Base-by-base conservation (phyloP, 2,888 invertebrate species). In the Ormia ochracea region DNA sequence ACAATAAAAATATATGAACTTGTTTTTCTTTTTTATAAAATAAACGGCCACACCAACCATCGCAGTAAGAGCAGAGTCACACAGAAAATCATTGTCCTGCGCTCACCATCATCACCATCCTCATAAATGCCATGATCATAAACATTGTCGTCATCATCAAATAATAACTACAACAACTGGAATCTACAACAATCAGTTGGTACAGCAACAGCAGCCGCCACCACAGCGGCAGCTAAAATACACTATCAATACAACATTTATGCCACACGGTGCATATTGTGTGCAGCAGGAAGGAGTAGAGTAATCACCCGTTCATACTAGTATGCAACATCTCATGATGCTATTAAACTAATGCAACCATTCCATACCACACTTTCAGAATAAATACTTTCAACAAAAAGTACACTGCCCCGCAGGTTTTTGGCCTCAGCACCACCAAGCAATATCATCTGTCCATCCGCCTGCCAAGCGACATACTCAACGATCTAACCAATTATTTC, bases 111-210 rank as follows among this genome's bases (percentile, higher is more conserved):
- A 4, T 17, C 72, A 56, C 9, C 45, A 69, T 28, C 38, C 23
- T 36, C 45, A 68, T 43, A 43, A 73, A 58, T 45, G 36, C 36
- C 38, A 50, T 69, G 36, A 69, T 76, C 66, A 75, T 68, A 59
- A 68, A 61, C 33, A 59, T 38, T 61, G 69, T 48, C 63, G 17
- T 76, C 76, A 56, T 72, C 50, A 59, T 72, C 65, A 63, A 69
- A 76, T 43, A 63, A 63, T 56, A 69, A 69, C 63, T 69, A 38
- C 69, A 26, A 43, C 48, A 31, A 23, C 17, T 45, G 28, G 2
- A 28, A 31, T 48, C 38, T 36, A 28, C 1, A 52, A 28, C 56
- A 56, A 36, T 52, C 19, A 43, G 43, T 43, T 58, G 26, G 12
- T 21, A 14, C 31, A 14, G 9, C 12, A 1, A 10, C 14, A 23